Evolutionary conservation across 1,140 invertebrate genomes (phyloP).

Genomic region (Pseudomyrmex cubaensis): DNA sequence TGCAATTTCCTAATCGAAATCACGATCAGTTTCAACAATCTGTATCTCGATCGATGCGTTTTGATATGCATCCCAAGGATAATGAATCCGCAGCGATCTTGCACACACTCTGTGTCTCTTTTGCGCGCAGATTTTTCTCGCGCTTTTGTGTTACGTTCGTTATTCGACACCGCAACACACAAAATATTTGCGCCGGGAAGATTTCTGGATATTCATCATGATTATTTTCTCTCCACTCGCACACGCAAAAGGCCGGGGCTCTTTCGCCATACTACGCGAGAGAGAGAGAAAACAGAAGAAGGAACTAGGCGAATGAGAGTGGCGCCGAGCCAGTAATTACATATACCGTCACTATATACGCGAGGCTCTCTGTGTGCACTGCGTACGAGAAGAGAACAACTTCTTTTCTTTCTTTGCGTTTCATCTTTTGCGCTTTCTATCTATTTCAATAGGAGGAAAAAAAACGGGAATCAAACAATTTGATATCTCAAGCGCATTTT

Average conservation of each 20-base stretch:
- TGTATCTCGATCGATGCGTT: neutral
- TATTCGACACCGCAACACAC: slow-evolving; percentile 33
- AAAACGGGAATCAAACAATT: slow-evolving; percentile 25
- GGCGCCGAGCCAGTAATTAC: slow-evolving; percentile 23
- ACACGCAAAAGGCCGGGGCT: slow-evolving; percentile 34
- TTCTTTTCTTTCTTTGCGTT: neutral
- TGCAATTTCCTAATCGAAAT: slow-evolving; percentile 23
- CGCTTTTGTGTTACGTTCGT: slow-evolving; percentile 15
- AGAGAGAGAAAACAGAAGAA: slow-evolving; percentile 26
- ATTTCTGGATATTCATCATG: slow-evolving; percentile 65
- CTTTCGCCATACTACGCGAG: slow-evolving; percentile 29
- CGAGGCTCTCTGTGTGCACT: neutral
- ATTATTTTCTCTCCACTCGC: slow-evolving; percentile 61
- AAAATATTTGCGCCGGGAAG: slow-evolving; percentile 44
- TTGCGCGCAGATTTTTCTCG: slow-evolving; percentile 25
- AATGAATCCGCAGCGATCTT: neutral
- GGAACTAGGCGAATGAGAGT: slow-evolving; percentile 16
- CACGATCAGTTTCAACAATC: neutral
- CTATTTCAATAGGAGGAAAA: neutral
- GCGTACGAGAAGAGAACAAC: neutral
- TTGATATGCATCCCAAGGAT: neutral
- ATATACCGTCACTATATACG: neutral
- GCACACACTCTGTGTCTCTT: slow-evolving; percentile 12
- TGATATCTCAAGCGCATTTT: neutral
- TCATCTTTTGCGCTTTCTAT: neutral